phyloP scores from a whole-genome alignment of 2,888 invertebrate species.

The Nomada fabriciana region DNA sequence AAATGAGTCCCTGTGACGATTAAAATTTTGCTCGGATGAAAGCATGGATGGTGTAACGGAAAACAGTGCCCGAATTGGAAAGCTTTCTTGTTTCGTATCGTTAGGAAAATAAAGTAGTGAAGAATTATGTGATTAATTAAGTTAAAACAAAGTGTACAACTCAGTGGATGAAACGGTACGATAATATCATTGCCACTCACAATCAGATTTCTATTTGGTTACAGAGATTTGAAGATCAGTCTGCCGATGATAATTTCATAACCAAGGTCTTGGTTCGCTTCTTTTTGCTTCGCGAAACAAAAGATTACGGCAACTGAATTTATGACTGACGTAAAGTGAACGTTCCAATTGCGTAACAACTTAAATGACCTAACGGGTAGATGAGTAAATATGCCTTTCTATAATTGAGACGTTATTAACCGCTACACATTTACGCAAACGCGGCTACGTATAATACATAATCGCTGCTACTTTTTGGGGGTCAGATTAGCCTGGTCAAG shows the following conservation, averaged over 20 bases:
- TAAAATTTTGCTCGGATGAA: too few relatives aligned
- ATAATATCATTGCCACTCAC: too few relatives aligned
- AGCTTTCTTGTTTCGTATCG: too few relatives aligned
- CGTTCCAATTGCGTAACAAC: constrained; percentile 22
- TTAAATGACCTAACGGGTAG: not conserved
- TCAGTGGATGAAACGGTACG: too few relatives aligned
- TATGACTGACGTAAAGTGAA: constrained; percentile 1
- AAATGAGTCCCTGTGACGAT: too few relatives aligned
- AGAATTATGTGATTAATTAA: too few relatives aligned
- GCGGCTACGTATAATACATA: not conserved
- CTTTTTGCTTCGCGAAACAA: not conserved
- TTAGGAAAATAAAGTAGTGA: too few relatives aligned
- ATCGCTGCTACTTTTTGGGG: not conserved
- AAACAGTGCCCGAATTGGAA: too few relatives aligned
- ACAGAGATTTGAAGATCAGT: not conserved
- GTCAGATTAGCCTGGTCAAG: not conserved
- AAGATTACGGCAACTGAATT: constrained; percentile 6
- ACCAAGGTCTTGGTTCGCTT: not conserved
- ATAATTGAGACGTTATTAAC: constrained; percentile 22
- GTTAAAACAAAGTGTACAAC: too few relatives aligned
- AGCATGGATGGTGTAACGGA: too few relatives aligned
- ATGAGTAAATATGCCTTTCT: constrained; percentile 6
- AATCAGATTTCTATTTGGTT: too few relatives aligned
- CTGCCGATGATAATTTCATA: constrained; percentile 29
- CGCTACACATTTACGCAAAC: not conserved